Evolutionary conservation across 2,888 invertebrate species (phyloP), one percentile per base, ranked within the genome.

Genomic region (Molanna angustata): DNA sequence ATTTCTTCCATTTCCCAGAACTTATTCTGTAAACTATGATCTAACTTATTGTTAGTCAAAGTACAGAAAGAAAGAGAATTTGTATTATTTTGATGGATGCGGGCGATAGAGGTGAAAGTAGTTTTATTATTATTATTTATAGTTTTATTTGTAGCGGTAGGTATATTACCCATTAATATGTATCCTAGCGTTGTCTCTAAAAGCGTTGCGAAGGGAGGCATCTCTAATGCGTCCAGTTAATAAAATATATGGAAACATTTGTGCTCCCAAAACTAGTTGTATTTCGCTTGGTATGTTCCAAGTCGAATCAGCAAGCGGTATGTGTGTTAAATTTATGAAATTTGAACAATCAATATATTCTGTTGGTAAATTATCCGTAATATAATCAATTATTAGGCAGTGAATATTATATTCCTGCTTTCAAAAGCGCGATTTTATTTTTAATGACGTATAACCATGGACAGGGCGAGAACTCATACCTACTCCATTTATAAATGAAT

Each of bases 141-240:
- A n/a, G n/a, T n/a, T n/a, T n/a, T n/a, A n/a, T n/a, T n/a, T n/a
- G n/a, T n/a, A n/a, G n/a, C n/a, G n/a, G 4, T 35, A 35, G 35
- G 35, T 35, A 35, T 11, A 35, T 35, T 35, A 13, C 35, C 35
- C 35, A 35, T 35, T 35, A 35, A 13, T 35, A 35, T 13, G 14
- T 35, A 35, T 4, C 35, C 35, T n/a, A 35, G 14, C 14, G 35
- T 35, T 13, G 35, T 35, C 14, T 35, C 35, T 4, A 35, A 13
- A 13, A 35, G 14, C 9, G 35, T 11, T 13, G 35, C 9, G 4
- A 35, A 35, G 14, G 9, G 9, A 4, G 9, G 6, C 13, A 35
- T n/a, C 35, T 13, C 14, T 35, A 14, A 35, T n/a, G 9, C 35
- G 6, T 35, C 35, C 35, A 13, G 13, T 14, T 14, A 35, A n/a